These are phyloP conservation scores for Cecidostiba fungosa DNA, from an alignment of 2,888 invertebrate species.

Conservation along the genomic window DNA sequence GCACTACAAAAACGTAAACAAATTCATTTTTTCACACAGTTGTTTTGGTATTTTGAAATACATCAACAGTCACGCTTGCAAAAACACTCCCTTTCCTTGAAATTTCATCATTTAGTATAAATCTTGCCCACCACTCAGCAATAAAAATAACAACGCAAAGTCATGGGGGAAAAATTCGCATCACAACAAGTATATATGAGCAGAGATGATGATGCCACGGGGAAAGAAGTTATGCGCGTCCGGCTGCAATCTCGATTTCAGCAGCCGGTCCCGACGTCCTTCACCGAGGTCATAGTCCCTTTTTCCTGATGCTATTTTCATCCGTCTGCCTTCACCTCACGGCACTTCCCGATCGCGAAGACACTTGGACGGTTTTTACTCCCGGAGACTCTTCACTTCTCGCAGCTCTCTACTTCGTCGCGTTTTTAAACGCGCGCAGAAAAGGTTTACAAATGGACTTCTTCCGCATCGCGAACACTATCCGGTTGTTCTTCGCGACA, in stretches of 20 bases:
- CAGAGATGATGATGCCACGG: slow-evolving; percentile 31
- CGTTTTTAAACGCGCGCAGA: not conserved
- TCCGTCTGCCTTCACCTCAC: not conserved
- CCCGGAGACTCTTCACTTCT: not conserved
- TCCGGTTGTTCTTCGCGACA: not conserved
- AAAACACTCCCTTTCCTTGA: not conserved
- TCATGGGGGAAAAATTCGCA: not conserved
- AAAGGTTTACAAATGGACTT: not conserved
- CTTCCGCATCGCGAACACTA: not conserved
- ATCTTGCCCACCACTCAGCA: not conserved
- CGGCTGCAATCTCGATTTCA: slow-evolving; percentile 33
- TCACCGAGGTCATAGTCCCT: slow-evolving; percentile 44
- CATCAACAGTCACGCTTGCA: not conserved
- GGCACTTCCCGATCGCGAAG: slow-evolving; percentile 24
- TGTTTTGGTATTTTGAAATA: no score
- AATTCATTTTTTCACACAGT: not conserved
- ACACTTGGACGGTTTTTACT: not conserved
- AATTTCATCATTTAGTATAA: not conserved
- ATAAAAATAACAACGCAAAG: not conserved
- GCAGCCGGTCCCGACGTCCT: slow-evolving; percentile 34
- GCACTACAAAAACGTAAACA: not conserved
- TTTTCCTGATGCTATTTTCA: slow-evolving; percentile 42
- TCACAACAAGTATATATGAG: not conserved
- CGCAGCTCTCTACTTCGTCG: not conserved
- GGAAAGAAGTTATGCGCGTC: slow-evolving; percentile 46